phyloP scores from a whole-genome alignment of 2,113 vertebrate species.

The Oryzias celebensis region DNA sequence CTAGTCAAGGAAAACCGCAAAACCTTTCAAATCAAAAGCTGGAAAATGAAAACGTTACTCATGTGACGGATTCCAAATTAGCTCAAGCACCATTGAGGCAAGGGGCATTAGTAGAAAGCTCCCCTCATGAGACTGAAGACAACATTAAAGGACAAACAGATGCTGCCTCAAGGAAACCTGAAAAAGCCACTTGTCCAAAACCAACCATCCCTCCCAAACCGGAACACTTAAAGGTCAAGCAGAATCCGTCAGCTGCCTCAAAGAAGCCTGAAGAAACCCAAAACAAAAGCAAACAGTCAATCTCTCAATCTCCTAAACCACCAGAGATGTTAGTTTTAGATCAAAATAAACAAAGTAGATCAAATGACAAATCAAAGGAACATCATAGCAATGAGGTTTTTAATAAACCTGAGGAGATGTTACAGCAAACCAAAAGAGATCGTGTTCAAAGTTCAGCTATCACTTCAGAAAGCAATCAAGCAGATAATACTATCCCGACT shows the following conservation, averaged over 20 bases:
- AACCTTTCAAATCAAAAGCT: slow-evolving; percentile 49
- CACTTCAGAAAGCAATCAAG: neutral
- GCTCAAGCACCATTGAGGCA: slow-evolving; percentile 69
- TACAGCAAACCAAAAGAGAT: slow-evolving; percentile 12
- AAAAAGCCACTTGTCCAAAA: slow-evolving; percentile 60
- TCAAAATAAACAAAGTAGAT: slow-evolving; percentile 21
- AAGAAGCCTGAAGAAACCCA: slow-evolving; percentile 51
- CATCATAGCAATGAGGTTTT: slow-evolving; percentile 5
- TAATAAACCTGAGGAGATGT: slow-evolving; percentile 1
- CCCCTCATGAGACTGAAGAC: slow-evolving; percentile 15
- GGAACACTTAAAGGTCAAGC: slow-evolving; percentile 62
- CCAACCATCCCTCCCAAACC: slow-evolving; percentile 76
- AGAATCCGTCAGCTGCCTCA: slow-evolving; percentile 70
- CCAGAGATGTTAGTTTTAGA: slow-evolving; percentile 12
- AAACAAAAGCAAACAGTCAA: slow-evolving; percentile 30
- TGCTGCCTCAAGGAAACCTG: slow-evolving; percentile 32
- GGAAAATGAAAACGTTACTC: slow-evolving; percentile 49
- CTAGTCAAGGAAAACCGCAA: slow-evolving; percentile 65
- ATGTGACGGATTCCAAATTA: slow-evolving; percentile 72
- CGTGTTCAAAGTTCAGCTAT: slow-evolving; percentile 3
- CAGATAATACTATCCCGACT: neutral
- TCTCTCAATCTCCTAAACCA: slow-evolving; percentile 19
- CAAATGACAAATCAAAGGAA: slow-evolving; percentile 3
- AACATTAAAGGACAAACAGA: slow-evolving; percentile 17
- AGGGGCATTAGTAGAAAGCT: neutral